Conservation (phyloP, 2,113 vertebrate genomes). For the Atherinomorus stipes region DNA sequence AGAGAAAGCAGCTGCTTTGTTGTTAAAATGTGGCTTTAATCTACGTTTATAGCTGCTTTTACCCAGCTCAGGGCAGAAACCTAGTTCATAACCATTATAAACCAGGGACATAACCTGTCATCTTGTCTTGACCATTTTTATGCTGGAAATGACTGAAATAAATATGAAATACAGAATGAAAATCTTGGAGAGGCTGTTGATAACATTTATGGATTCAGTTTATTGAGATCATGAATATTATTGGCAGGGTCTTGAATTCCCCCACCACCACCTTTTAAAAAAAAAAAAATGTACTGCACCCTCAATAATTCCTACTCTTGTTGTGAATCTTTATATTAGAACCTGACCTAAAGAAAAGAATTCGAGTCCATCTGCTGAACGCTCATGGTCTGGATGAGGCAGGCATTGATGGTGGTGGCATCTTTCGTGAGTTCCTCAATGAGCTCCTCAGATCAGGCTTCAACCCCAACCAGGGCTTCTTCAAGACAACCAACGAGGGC, state of each 20-base stretch:
- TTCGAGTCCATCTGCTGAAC: conserved; percentile 96
- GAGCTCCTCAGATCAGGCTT: conserved; percentile 97
- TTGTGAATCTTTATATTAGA: conserved; percentile 76
- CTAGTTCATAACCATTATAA: background rate
- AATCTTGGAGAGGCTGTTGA: background rate
- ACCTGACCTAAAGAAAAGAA: conserved; percentile 94
- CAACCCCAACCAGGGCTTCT: conserved; percentile 97
- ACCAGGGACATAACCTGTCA: conserved; percentile 11
- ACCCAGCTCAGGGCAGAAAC: background rate
- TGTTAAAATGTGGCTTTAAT: background rate
- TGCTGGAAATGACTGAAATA: conserved; percentile 11
- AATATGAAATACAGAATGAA: conserved; percentile 10
- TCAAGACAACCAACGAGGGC: conserved; percentile 97
- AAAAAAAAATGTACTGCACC: background rate
- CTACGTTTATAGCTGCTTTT: background rate
- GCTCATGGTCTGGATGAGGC: conserved; percentile 97
- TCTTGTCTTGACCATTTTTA: conserved; percentile 9
- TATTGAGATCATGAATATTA: conserved; percentile 22
- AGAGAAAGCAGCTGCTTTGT: conserved; percentile 5
- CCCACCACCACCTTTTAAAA: no score
- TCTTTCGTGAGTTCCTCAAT: conserved; percentile 97
- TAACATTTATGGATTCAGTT: conserved; percentile 27
- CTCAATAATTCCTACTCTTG: conserved; percentile 20
- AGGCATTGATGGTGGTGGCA: conserved; percentile 96
- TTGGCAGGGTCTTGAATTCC: conserved; percentile 1